Base-by-base conservation (phyloP, 1,140 invertebrate species). In the Drosophila sulfurigaster region DNA sequence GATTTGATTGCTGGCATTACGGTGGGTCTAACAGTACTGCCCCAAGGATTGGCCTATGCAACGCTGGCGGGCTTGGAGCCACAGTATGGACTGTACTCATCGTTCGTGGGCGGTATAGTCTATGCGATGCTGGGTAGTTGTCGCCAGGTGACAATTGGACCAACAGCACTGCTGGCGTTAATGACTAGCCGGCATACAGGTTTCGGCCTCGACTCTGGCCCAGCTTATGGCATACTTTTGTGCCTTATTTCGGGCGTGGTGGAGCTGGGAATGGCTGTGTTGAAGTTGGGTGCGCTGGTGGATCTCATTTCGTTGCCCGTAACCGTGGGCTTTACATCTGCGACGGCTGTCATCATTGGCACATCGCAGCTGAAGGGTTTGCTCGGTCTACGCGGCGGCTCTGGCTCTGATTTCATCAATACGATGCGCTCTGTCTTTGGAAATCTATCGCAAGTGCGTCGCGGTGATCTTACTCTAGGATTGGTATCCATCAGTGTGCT, bases 261-360 rank as follows among this genome's bases (percentile, higher is more conserved):
- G 35, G 96, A 98, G 90, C 88, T 98, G 10, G 75, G 96, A 2
- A 97, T 98, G 96, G 97, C 96, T 46, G 93, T 97, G 65, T 93
- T 98, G 46, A 96, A 96, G 93, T 94, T 98, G 92, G 98, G 98
- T 78, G 98, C 99, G 88, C 92, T 99, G 56, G 97, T 99, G 43
- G 97, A 99, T 86, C 96, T 98, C 87, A 99, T 99, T 67, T 98
- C 98, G 0, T 94, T 96, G 52, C 96, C 98, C 5, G 97, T 99
- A 5, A 98, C 97, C 32, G 97, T 96, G 74, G 97, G 97, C 8
- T 99, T 99, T 89, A 99, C 97, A 2, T 97, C 97, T 5, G 98
- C 97, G 0, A 98, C 97, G 4, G 97, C 98, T 0, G 94, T 99
- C 13, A 98, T 98, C 38, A 98, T 99, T 72, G 95, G 97, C 30